These are phyloP conservation scores for Coleophora flavipennella DNA, from an alignment of 2,888 invertebrate species.

Conservation along the genomic window DNA sequence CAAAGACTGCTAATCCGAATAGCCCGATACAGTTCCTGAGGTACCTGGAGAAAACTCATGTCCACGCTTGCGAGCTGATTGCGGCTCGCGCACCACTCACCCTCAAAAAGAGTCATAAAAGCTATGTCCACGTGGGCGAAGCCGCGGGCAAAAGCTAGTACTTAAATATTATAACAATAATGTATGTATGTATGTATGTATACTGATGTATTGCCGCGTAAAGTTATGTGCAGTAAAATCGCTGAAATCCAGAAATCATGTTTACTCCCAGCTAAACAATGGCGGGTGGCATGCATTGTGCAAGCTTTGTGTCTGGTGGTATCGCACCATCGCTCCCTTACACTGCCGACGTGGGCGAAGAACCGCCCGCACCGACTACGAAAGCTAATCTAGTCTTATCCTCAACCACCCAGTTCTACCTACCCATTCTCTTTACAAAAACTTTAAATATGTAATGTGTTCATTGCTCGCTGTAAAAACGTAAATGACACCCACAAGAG, in stretches of 20 bases:
- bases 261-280: conserved; percentile 56
- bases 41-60: too few species aligned
- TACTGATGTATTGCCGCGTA: too few species aligned
- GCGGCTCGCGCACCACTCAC: too few species aligned
- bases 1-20: too few species aligned
- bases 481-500: conserved; percentile 8
- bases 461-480: conserved; percentile 2
- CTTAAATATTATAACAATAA: too few species aligned
- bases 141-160: too few species aligned
- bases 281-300: conserved; percentile 45
- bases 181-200: too few species aligned
- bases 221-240: conserved; percentile 36
- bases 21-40: too few species aligned
- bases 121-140: too few species aligned
- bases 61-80: too few species aligned
- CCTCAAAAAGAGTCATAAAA: too few species aligned
- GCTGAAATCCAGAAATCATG: conserved; percentile 40
- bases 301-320: conserved; percentile 52
- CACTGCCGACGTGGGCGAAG: conserved; percentile 27
- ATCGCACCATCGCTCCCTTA: conserved; percentile 39
- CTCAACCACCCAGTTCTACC: not conserved
- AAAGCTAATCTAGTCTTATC: conserved; percentile 21
- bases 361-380: conserved; percentile 14
- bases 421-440: too few species aligned
- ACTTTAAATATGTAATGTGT: not conserved